Evolutionary conservation across 1,140 invertebrate genomes (phyloP).

Genomic region (Mamestra configurata): DNA sequence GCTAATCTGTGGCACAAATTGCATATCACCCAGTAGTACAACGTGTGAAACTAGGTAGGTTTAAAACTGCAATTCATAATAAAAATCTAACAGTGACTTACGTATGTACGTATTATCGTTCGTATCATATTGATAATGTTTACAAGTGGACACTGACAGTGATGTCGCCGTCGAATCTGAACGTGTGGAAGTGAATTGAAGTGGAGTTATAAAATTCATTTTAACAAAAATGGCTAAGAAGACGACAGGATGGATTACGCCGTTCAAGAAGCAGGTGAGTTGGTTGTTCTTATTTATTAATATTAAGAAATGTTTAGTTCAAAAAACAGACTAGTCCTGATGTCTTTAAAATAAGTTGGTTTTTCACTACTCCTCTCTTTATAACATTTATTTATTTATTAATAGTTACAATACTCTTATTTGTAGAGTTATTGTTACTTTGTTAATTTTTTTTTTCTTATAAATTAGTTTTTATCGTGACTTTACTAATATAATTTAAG

Average conservation of each 20-base stretch:
- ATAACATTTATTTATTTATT: too few species aligned
- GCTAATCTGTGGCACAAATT: too few species aligned
- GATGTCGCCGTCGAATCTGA: neutral
- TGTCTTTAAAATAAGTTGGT: too few species aligned
- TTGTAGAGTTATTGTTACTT: too few species aligned
- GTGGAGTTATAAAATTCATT: neutral
- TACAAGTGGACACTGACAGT: neutral
- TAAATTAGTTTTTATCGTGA: too few species aligned
- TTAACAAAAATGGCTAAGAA: slow-evolving; percentile 31
- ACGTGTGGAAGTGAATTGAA: neutral
- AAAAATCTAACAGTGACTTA: neutral
- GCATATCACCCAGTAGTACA: too few species aligned
- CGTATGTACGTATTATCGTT: neutral
- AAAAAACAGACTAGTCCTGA: too few species aligned
- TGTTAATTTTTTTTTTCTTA: too few species aligned
- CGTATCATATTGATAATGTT: neutral
- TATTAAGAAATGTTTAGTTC: neutral
- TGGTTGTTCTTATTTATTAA: neutral
- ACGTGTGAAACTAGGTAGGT: too few species aligned
- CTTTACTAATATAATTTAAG: too few species aligned
- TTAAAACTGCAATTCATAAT: neutral
- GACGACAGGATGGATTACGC: slow-evolving; percentile 34
- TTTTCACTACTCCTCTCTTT: too few species aligned
- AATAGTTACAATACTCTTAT: too few species aligned
- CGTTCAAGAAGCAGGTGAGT: slow-evolving; percentile 53